Base-by-base conservation (phyloP, 2,113 vertebrate genomes). In the Athene noctua region DNA sequence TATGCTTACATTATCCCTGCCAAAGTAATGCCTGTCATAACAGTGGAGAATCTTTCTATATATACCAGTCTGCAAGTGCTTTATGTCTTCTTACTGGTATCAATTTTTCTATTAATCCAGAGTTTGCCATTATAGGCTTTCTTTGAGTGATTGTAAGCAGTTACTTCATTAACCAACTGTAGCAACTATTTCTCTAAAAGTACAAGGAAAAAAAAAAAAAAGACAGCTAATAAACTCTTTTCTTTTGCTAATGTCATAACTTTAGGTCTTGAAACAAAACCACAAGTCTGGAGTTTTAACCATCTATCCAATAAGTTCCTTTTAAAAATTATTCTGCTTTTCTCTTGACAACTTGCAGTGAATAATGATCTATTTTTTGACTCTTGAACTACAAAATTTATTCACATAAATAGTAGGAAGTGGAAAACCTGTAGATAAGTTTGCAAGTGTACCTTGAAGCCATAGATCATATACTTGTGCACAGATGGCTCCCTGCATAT, bases 401-500 rank as follows among this genome's bases (percentile, higher is more conserved):
- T 91, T 88, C 75, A 77, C 1, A 2, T 62, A 58, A 90, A 58
- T 49, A 54, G 40, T 22, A 78, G 71, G 47, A 91, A 86, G 65
- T 57, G 57, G 34, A 30, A 86, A 71, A 78, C 13, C 59, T 5
- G 5, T 49, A 75, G 85, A 74, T 87, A 88, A 63, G 32, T 86
- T 83, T 94, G 55, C 51, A 86, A 78, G 21, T 47, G 34, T 59
- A 74, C 38, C 51, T 70, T 66, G 54, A 80, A 90, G 47, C 75
- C 77, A 74, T 80, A 83, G 86, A 84, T 96, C 88, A 84, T 61
- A 30, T 7, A 38, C 20, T 22, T 77, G 63, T 30, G 80, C 34
- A 21, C 92, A 92, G 86, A 80, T 92, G 75, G 82, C 52, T 95
- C 77, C 68, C 86, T 74, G 8, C 21, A 7, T 77, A 63, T 55